Percentiles rank a stretch among this genome's conserved stretches.
phyloP scores from a whole-genome alignment of 2,797 vertebrate genomes.

The Allobates femoralis region DNA sequence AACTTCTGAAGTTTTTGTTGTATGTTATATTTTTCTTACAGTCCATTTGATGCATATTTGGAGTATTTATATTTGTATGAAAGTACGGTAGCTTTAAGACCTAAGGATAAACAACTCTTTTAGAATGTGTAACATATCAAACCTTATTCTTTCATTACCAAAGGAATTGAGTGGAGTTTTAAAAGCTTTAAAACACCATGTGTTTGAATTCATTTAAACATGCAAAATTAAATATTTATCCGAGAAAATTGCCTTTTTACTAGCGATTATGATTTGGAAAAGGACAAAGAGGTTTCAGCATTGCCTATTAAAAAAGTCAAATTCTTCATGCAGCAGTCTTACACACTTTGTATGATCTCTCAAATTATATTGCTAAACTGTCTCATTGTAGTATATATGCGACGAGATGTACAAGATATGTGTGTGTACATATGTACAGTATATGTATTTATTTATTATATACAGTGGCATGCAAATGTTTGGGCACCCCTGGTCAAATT shows the following conservation, averaged over 20 bases:
- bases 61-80: background rate
- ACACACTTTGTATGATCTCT: background rate
- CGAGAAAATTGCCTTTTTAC: constrained; percentile 8
- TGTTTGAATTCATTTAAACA: background rate
- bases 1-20: background rate
- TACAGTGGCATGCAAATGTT: no score
- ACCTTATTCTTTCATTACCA: background rate
- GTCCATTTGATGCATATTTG: background rate
- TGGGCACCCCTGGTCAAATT: no score
- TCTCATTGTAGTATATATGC: background rate
- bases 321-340: background rate
- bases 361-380: background rate
- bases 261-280: background rate
- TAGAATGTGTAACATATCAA: constrained; percentile 18
- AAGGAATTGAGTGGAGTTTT: constrained; percentile 8
- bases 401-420: no score
- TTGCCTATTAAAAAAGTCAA: background rate
- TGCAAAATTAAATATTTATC: constrained; percentile 18
- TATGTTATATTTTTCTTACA: background rate
- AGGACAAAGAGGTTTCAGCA: background rate
- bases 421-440: no score
- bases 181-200: constrained; percentile 11
- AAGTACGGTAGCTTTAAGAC: background rate
- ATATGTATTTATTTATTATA: no score
- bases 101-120: background rate